Percentiles rank a stretch among this genome's conserved stretches.
phyloP scores from a whole-genome alignment of 2,113 vertebrate species.

The Crotalus viridis region DNA sequence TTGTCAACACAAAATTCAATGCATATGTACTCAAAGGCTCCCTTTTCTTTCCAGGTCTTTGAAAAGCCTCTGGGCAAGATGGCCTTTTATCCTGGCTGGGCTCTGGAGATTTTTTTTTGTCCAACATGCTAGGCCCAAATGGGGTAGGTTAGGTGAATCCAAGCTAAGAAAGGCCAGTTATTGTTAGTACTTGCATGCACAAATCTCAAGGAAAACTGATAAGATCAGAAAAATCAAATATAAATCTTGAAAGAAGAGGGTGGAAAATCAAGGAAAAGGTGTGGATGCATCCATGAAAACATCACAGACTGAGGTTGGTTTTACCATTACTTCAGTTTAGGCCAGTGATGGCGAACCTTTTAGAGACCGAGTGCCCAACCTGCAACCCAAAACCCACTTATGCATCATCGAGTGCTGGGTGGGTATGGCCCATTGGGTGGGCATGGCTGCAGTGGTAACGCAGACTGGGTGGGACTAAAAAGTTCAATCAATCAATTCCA shows the following conservation, averaged over 20 bases:
- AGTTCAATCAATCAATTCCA: no score
- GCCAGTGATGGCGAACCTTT: no score
- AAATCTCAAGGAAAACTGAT: background rate
- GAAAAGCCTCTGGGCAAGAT: background rate
- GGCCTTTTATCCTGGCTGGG: background rate
- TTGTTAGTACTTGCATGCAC: background rate
- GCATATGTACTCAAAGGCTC: background rate
- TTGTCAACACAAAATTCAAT: background rate
- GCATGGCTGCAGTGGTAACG: no score
- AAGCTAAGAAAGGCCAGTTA: background rate
- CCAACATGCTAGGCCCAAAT: background rate
- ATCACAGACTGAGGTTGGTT: background rate
- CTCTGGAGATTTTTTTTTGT: background rate
- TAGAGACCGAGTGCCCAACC: no score
- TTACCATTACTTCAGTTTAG: background rate
- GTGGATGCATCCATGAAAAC: background rate
- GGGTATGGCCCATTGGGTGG: no score
- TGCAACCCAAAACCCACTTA: no score
- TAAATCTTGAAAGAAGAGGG: background rate
- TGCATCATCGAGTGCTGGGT: no score
- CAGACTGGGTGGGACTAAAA: no score
- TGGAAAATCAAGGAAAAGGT: background rate
- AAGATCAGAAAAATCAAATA: background rate
- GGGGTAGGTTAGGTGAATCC: background rate
- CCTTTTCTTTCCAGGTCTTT: background rate